phyloP scores from a whole-genome alignment of 2,888 invertebrate species.

The Junonia oenone region DNA sequence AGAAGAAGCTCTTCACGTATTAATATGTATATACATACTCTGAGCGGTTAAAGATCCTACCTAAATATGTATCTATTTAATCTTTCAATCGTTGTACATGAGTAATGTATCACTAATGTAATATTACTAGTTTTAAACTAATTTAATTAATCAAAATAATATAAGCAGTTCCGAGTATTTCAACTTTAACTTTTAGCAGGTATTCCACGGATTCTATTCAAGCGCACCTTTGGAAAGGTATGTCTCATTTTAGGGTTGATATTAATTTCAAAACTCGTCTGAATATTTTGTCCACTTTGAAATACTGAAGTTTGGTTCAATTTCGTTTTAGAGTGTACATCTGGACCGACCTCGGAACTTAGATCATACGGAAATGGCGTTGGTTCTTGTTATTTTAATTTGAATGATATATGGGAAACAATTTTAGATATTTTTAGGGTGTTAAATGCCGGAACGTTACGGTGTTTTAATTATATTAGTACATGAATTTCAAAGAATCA shows the following conservation, averaged over 20 bases:
- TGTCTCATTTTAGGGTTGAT: conserved; percentile 7
- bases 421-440: too few species aligned
- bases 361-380: not conserved
- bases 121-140: too few species aligned
- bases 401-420: too few species aligned
- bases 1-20: too few species aligned
- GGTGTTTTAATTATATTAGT: too few species aligned
- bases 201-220: conserved; percentile 1
- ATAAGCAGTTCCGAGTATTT: not conserved
- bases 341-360: conserved; percentile 2
- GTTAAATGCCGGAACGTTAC: too few species aligned
- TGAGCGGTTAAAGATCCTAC: too few species aligned
- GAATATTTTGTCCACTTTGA: conserved; percentile 18
- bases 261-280: conserved; percentile 23
- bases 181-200: not conserved
- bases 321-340: conserved; percentile 9
- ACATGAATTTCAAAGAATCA: too few species aligned
- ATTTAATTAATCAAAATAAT: not conserved
- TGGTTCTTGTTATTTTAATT: not conserved
- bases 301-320: conserved; percentile 9
- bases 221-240: not conserved
- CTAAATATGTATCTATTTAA: too few species aligned
- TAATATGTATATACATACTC: too few species aligned
- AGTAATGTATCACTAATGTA: too few species aligned
- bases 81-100: too few species aligned